Evolutionary conservation across 2,797 vertebrate species (phyloP), one percentile per base, ranked within the genome.

Genomic region (Lophius americanus): DNA sequence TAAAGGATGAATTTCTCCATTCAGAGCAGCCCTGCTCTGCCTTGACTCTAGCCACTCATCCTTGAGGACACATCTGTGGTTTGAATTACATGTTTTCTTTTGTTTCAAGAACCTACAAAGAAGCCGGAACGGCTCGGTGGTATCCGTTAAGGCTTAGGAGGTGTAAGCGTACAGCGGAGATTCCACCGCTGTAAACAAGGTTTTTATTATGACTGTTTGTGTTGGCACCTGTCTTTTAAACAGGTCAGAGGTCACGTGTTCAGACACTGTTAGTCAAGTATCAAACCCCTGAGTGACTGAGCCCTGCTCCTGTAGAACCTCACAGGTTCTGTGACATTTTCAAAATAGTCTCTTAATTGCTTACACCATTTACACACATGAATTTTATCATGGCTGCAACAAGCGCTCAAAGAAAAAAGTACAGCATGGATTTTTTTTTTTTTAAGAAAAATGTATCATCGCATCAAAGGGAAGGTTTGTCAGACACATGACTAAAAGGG

Each of bases 1-100:
- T 68, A 35, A 68, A 73, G 44, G 63, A 73, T 52, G 55, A 64
- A 71, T 63, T 70, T 83, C 75, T 76, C 67, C 59, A 67, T 72
- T 74, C 79, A 66, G 79, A 81, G 83, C 69, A 79, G 56, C 60
- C 70, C 65, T 74, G 80, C 76, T 89, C 86, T 76, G 84, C 88
- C 85, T 85, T 80, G 84, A 87, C 82, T 87, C 85, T 86, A 87
- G 89, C 88, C 90, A 87, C 86, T 91, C 82, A 69, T 90, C 86
- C 87, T 88, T 90, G 86, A 87, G 79, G 85, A 88, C 39, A 13
- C 46, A 62, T 76, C 57, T 58, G 68, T 71, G 81, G 83, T 87
- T 81, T 64, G 61, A 67, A 73, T 81, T 83, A 72, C 66, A 73
- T 23, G 23, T 75, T 71, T 70, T 64, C 80, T 78, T 75, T 82